Evolutionary conservation across 53 echinoderm and acorn worm species (phyloP), one percentile per base, ranked within the genome.

Genomic region (Echinarachnius parma): DNA sequence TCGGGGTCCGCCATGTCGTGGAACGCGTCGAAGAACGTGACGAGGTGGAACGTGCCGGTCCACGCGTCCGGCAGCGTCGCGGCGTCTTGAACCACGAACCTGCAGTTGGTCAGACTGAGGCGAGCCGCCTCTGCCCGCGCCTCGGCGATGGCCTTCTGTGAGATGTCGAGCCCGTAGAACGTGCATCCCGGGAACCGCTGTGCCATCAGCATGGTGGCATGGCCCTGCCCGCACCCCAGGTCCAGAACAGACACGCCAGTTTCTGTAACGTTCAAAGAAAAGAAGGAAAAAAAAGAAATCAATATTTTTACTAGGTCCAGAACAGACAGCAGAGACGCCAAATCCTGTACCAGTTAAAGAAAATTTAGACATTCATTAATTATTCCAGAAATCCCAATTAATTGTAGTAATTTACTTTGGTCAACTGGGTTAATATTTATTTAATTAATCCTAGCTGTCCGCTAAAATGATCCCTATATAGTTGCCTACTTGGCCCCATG

Each of bases 111-210:
- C 47, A 98, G 86, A 21, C 85, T 82, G 33, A 98, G 77, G 21
- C 80, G 76, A 10, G 75, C 53, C 4, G 98, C 92, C 46, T 98
- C 91, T 9, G 63, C 75, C 34, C 74, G 78, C 19, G 98, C 98
- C 55, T 72, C 78, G n/a, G 79, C 60, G 59, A 98, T 88, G 15
- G 84, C 88, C 32, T 92, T 86, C 45, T 92, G 88, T 1, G 92
- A 91, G 76, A 92, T 85, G 75, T 98, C 98, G 2, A 98, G 66
- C 15, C 98, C 98, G 44, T 78, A 82, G 76, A 98, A 98, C 14
- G 58, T 82, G 34, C 92, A 84, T 14, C 80, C 64, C 13, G 92
- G 98, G 72, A 92, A 98, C 20, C 86, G 50, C 44, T 92, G 92
- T 0, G 98, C 98, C 60, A 98, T 46, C 9, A 92, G 88, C 48